Evolutionary conservation across 2,113 vertebrate species (phyloP).

Genomic region (Dromiciops gliroides): DNA sequence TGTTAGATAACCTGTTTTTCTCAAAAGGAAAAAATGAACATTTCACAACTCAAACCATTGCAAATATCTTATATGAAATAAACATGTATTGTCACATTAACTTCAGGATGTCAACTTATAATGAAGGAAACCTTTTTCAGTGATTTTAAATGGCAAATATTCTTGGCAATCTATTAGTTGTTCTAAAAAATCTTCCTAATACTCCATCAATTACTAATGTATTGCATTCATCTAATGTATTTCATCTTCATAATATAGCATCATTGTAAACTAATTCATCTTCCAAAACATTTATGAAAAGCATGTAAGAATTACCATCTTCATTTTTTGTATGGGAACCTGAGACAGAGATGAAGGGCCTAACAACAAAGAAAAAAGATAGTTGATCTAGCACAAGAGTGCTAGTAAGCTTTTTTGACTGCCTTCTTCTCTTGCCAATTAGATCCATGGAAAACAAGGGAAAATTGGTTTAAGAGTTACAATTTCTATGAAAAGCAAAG

Average conservation of each 20-base stretch:
- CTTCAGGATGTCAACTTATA: not conserved
- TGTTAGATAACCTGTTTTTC: not conserved
- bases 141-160: constrained; percentile 4
- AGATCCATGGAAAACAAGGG: not conserved
- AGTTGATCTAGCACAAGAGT: not conserved
- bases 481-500: not conserved
- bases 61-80: constrained; percentile 47
- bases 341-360: not conserved
- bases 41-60: constrained; percentile 34
- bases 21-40: constrained; percentile 27
- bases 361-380: not conserved
- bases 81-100: constrained; percentile 40
- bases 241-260: constrained; percentile 16
- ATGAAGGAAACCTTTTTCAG: constrained; percentile 11
- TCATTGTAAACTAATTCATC: not conserved
- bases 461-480: not conserved
- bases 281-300: not conserved
- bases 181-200: constrained; percentile 31
- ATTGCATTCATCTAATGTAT: not conserved
- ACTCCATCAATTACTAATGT: not conserved
- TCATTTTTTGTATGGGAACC: not conserved
- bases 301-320: not conserved
- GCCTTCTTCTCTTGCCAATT: not conserved
- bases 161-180: constrained; percentile 27
- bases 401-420: not conserved